phyloP scores from a whole-genome alignment of 2,888 invertebrate genomes.

The Anarsia innoxiella region DNA sequence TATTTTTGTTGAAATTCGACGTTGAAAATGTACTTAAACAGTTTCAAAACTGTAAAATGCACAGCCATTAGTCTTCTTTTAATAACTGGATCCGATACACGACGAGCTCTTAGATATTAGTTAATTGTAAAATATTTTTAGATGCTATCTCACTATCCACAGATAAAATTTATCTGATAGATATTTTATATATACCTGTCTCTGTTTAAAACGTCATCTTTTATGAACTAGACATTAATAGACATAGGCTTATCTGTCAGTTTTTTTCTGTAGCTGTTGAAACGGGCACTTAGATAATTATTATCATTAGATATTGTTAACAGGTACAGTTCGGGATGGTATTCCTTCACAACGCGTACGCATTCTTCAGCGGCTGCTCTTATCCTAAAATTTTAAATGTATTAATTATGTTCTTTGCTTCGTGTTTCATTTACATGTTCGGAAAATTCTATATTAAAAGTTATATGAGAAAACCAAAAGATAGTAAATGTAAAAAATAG shows the following conservation, averaged over 20 bases:
- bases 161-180: not conserved
- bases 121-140: too few species aligned
- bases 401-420: not conserved
- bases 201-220: not conserved
- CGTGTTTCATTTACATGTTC: slow-evolving; percentile 4
- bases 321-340: slow-evolving; percentile 2
- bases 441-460: slow-evolving; percentile 2
- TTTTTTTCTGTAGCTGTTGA: not conserved
- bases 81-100: too few species aligned
- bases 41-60: too few species aligned
- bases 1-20: not conserved
- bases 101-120: too few species aligned
- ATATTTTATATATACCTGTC: not conserved
- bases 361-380: not conserved
- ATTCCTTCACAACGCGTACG: slow-evolving; percentile 2
- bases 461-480: not conserved
- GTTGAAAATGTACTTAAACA: not conserved
- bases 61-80: too few species aligned
- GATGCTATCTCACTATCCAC: too few species aligned
- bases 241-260: not conserved
- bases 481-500: too few species aligned
- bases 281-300: not conserved
- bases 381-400: slow-evolving; percentile 1
- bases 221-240: not conserved
- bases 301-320: not conserved